Conservation (phyloP, 2,113 vertebrate genomes). For the Nanger granti region DNA sequence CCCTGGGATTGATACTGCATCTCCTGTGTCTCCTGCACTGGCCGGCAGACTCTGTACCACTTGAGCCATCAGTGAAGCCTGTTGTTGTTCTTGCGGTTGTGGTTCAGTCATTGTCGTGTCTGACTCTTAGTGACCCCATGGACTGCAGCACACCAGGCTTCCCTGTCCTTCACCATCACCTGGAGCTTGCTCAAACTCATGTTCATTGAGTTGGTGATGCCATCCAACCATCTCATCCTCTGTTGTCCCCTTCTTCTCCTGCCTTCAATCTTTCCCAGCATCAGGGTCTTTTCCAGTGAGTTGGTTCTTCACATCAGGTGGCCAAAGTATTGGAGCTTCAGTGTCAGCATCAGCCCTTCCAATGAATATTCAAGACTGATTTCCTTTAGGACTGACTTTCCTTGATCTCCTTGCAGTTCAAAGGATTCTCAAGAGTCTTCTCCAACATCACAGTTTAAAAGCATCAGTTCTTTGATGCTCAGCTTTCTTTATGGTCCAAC, state of each 20-base stretch:
- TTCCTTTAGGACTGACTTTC: not conserved
- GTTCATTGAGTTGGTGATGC: not conserved
- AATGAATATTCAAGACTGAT: not conserved
- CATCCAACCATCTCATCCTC: not conserved
- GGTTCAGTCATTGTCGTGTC: not conserved
- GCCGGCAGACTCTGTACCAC: not conserved
- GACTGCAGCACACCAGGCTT: not conserved
- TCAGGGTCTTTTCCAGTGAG: not conserved
- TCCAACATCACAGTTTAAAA: not conserved
- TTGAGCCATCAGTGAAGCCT: not conserved
- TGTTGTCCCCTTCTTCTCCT: not conserved
- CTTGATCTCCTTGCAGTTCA: not conserved
- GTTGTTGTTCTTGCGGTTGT: not conserved
- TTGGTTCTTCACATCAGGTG: not conserved
- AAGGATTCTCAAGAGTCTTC: not conserved
- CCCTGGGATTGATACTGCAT: not conserved
- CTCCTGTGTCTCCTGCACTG: not conserved
- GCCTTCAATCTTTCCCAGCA: not conserved
- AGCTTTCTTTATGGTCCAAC: not conserved
- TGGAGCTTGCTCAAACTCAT: not conserved
- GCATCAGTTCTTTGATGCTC: not conserved
- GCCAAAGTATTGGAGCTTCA: not conserved
- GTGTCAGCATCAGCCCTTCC: not conserved
- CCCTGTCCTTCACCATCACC: not conserved
- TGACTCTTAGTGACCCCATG: not conserved